Conservation (phyloP, 2,888 invertebrate species). For the Chouioia cunea region DNA sequence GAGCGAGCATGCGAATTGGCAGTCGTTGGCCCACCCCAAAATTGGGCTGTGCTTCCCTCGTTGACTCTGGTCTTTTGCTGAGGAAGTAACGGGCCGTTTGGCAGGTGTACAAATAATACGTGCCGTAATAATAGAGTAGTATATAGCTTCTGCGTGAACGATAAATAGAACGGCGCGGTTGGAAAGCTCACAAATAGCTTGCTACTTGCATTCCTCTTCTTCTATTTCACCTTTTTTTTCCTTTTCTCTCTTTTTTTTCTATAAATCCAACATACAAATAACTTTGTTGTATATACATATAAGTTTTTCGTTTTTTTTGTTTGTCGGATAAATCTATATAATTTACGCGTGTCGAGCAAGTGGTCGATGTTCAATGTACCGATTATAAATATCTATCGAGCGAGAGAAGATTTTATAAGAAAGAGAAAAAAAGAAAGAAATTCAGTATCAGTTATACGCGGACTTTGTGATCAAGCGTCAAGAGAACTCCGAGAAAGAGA, state of each 20-base stretch:
- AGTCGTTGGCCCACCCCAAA: slow-evolving; percentile 40
- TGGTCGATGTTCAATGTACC: slow-evolving; percentile 9
- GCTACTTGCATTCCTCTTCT: no score
- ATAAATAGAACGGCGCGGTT: slow-evolving; percentile 51
- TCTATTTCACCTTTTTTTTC: no score
- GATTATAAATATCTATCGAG: slow-evolving; percentile 25
- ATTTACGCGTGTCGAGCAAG: no score
- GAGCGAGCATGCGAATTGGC: slow-evolving; percentile 24
- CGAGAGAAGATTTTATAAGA: slow-evolving; percentile 14
- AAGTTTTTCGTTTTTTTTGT: no score
- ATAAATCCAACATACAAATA: no score
- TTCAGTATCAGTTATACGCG: no score
- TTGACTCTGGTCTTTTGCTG: slow-evolving; percentile 2
- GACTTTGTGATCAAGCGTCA: not conserved
- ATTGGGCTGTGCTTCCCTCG: slow-evolving; percentile 30
- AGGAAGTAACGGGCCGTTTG: slow-evolving; percentile 53
- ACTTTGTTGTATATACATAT: no score
- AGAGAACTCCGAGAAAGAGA: slow-evolving; percentile 32
- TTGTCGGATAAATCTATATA: no score
- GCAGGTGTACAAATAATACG: slow-evolving; percentile 53
- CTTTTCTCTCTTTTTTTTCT: no score
- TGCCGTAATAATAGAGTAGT: slow-evolving; percentile 45
- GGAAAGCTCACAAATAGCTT: not conserved
- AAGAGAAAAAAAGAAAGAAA: not conserved
- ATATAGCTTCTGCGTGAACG: slow-evolving; percentile 43